Evolutionary conservation across 2,888 invertebrate species (phyloP).

Genomic region (Philonicus albiceps): DNA sequence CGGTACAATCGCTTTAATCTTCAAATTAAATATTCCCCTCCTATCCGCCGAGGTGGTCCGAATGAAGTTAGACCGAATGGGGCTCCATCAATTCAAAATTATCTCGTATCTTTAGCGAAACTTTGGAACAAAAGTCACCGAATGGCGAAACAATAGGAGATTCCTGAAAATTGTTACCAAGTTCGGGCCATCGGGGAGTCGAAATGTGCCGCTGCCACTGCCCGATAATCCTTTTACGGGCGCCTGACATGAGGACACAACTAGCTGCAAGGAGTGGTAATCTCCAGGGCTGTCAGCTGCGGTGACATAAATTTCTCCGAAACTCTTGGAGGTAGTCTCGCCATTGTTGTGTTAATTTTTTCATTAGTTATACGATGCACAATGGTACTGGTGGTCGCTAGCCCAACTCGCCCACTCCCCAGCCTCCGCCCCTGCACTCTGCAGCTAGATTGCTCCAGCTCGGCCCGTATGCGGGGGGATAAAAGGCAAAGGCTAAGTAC

Average conservation of each 20-base stretch:
- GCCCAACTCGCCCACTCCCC: neutral
- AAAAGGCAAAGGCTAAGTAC: constrained; percentile 35
- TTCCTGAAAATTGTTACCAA: constrained; percentile 24
- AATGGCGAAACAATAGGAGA: neutral
- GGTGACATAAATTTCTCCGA: constrained; percentile 40
- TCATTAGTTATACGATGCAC: constrained; percentile 38
- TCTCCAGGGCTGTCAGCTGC: constrained; percentile 37
- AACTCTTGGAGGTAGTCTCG: constrained; percentile 33
- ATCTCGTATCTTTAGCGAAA: constrained; percentile 3
- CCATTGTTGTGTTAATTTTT: constrained; percentile 42
- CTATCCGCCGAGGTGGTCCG: neutral
- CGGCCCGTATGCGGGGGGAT: neutral
- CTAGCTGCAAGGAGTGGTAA: constrained; percentile 32
- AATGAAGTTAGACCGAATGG: neutral
- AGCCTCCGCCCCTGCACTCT: neutral
- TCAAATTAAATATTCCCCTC: constrained; percentile 6
- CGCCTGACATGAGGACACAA: constrained; percentile 19
- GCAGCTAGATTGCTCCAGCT: neutral
- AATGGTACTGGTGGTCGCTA: neutral
- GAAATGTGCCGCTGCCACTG: constrained; percentile 9
- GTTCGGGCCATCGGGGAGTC: neutral
- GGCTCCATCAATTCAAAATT: constrained; percentile 6
- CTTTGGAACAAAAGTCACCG: constrained; percentile 5
- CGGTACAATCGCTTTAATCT: neutral
- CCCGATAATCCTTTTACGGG: constrained; percentile 32